Evolutionary conservation across 2,113 vertebrate genomes (phyloP).

Genomic region (Leuciscus idus): DNA sequence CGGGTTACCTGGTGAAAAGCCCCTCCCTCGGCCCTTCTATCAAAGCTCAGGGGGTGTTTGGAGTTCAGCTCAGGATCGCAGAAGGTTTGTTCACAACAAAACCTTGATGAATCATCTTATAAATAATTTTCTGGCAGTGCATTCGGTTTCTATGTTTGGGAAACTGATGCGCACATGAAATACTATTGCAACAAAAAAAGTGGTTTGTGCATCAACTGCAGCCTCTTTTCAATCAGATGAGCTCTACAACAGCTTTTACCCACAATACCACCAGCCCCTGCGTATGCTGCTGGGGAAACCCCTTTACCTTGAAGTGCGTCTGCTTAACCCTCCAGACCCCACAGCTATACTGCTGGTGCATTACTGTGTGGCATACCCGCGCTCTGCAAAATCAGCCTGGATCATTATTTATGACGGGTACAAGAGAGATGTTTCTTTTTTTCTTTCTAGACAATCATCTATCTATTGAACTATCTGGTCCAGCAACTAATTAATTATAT

Average conservation of each 20-base stretch:
- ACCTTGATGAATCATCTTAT: neutral
- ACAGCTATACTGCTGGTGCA: constrained; percentile 75
- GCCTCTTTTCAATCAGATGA: constrained; percentile 60
- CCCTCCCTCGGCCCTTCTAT: constrained; percentile 70
- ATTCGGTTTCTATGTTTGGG: neutral
- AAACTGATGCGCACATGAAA: neutral
- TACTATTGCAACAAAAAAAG: neutral
- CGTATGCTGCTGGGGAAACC: constrained; percentile 73
- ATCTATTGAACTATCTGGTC: too few relatives aligned
- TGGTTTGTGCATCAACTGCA: neutral
- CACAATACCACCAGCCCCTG: constrained; percentile 78
- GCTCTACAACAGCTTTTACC: constrained; percentile 72
- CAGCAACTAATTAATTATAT: too few relatives aligned
- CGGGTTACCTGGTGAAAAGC: constrained; percentile 76
- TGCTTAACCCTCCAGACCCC: constrained; percentile 74
- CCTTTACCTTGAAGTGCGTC: constrained; percentile 76
- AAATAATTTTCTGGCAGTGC: neutral
- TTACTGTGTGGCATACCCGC: constrained; percentile 79
- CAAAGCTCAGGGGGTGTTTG: constrained; percentile 71
- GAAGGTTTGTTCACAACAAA: constrained; percentile 64
- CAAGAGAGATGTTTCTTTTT: neutral
- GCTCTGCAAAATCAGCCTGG: constrained; percentile 76
- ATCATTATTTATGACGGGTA: constrained; percentile 80
- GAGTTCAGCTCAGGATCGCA: constrained; percentile 78
- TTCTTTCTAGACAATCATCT: too few relatives aligned